A percentile compares a stretch with the other conserved stretches of the same genome.
These are phyloP conservation scores for Addax nasomaculatus DNA, from an alignment of 2,113 vertebrate genomes.

Conservation along the genomic window DNA sequence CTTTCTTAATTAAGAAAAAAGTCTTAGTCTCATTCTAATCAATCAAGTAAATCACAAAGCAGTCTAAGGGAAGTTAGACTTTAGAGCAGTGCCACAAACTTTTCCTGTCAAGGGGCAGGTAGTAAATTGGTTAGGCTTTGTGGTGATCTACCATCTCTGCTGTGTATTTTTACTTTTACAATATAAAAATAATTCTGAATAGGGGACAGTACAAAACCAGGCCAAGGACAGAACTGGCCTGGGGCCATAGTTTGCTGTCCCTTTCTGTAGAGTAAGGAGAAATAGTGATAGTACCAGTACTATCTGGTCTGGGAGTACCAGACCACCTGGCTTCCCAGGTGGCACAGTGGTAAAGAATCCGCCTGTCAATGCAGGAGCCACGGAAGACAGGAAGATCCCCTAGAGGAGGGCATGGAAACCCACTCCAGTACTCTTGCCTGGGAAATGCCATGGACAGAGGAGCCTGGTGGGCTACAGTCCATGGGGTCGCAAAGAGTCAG, in stretches of 20 bases:
- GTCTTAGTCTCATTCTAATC: not conserved
- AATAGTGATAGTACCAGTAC: not conserved
- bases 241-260: not conserved
- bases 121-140: not conserved
- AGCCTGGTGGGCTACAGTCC: not conserved
- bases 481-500: not conserved
- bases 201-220: not conserved
- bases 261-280: not conserved
- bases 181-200: not conserved
- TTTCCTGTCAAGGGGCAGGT: not conserved
- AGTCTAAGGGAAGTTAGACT: not conserved
- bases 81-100: accelerated
- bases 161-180: accelerated
- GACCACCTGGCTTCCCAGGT: not conserved
- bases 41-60: not conserved
- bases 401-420: not conserved
- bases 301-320: not conserved
- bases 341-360: not conserved
- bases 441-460: not conserved
- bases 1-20: not conserved
- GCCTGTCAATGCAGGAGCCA: not conserved
- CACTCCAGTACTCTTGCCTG: not conserved
- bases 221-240: not conserved
- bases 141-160: not conserved
- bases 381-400: not conserved